Conservation (phyloP, 2,113 vertebrate species). For the Paradoxurus hermaphroditus region DNA sequence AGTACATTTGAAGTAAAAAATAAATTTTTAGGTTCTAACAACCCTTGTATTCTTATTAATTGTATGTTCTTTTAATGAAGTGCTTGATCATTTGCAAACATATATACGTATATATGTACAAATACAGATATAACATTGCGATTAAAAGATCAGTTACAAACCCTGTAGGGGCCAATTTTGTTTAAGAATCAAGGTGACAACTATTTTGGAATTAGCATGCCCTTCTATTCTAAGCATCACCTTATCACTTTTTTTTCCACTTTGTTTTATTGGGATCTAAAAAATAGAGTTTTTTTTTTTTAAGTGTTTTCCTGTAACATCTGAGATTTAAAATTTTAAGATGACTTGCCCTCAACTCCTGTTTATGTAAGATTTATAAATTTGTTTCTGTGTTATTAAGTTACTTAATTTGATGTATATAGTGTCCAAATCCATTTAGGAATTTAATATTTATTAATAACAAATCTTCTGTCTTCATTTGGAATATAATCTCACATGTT, state of each 20-base stretch:
- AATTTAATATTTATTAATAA: conserved; percentile 68
- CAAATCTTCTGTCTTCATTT: conserved; percentile 11
- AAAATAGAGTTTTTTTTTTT: background rate
- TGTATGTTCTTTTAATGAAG: background rate
- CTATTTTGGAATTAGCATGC: background rate
- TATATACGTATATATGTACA: background rate
- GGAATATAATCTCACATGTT: background rate
- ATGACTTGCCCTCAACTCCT: background rate
- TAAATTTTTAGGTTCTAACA: conserved; percentile 26
- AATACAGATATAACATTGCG: background rate
- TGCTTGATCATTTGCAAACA: conserved; percentile 39
- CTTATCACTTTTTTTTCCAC: conserved; percentile 20
- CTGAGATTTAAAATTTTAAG: conserved; percentile 28
- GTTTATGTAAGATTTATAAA: background rate
- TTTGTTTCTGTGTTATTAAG: conserved; percentile 20
- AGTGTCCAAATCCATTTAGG: conserved; percentile 32
- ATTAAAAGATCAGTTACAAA: background rate
- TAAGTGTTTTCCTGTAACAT: background rate
- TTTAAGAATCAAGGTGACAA: background rate
- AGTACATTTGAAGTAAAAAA: conserved; percentile 19
- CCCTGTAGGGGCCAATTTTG: background rate
- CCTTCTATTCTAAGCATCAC: background rate
- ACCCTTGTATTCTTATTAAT: background rate
- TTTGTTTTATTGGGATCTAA: conserved; percentile 39
- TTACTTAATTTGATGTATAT: conserved; percentile 49